Evolutionary conservation across 1,140 invertebrate species (phyloP), one percentile per base, ranked within the genome.

Genomic region (Caligus rogercresseyi): DNA sequence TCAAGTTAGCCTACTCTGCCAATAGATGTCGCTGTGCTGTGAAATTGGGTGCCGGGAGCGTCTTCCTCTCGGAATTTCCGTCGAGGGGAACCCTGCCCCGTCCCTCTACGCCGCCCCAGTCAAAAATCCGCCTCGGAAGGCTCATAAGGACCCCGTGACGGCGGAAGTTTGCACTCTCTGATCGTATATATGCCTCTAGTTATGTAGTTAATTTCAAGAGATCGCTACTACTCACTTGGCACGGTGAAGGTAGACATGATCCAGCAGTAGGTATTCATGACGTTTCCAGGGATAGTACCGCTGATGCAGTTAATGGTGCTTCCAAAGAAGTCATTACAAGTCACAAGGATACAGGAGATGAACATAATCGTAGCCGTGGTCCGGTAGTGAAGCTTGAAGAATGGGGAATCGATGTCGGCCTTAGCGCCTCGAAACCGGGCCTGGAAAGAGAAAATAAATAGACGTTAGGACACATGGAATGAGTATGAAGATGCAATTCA

Each of bases 191-290:
- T n/a, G n/a, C n/a, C n/a, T n/a, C n/a, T n/a, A n/a, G n/a, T n/a
- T n/a, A n/a, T n/a, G n/a, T n/a, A n/a, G n/a, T n/a, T n/a, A n/a
- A n/a, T n/a, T n/a, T n/a, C n/a, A n/a, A n/a, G n/a, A n/a, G n/a
- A n/a, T n/a, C n/a, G n/a, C n/a, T n/a, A n/a, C n/a, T n/a, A n/a
- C n/a, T n/a, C n/a, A 68, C 85, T 79, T 0, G 86, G 87, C 53
- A 91, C 81, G 4, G 86, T 90, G 74, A 90, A 95, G 19, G 89
- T 94, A 11, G 88, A 89, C 68, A 89, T 87, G 67, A 94, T 89
- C 89, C 90, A 96, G 76, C 91, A 96, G 72, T 89, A 93, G 0
- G 89, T 91, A 74, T 95, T 87, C 81, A 93, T 88, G 4, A 91
- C 84, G 66, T 84, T 79, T 21, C 83, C 72, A 1, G 86, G 85